Base-by-base conservation (phyloP, 2,888 invertebrate genomes). In the Ectemnius continuus region DNA sequence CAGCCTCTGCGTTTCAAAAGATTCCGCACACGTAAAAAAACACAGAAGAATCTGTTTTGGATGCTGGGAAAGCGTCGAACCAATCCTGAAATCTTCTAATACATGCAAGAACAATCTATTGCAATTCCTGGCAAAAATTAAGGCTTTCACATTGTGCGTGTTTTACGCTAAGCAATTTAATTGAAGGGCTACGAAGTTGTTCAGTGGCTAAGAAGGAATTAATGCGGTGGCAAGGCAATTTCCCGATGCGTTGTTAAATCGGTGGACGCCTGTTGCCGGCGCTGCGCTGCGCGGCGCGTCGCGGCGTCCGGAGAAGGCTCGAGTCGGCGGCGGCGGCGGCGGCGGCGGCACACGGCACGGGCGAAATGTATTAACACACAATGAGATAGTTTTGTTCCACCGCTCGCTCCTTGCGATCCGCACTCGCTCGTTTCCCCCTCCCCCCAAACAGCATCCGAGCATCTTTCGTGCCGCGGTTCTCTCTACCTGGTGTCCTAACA, bases 381-480 rank as follows among this genome's bases (percentile, higher is more conserved):
- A 91, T 91, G 90, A 91, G 90, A 91, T 91, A 91, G 90, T 91
- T 90, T 89, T 90, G 88, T 88, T 89, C 86, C 86, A 84, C 81
- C 84, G 83, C 81, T 81, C 70, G 74, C 36, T 36, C 36, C 36
- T 76, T 76, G 69, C 64, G 73, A 76, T 48, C 81, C 75, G 70
- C 59, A 83, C 78, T 82, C 73, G 84, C 78, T 82, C 73, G 85
- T 84, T 83, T 83, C 69, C 82, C 85, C 68, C 75, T 71, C 70
- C 69, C 84, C 83, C 23, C 23, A 23, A 23, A 23, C 76, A 79
- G 73, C 81, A 80, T 84, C 76, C 66, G 70, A 75, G 81, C 85
- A 85, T 86, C 84, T 86, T 86, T 86, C 87, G 78, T 82, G 78
- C 86, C 76, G 76, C 73, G 82, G 79, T 84, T 85, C 78, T 82